phyloP scores from a whole-genome alignment of 2,113 vertebrate genomes.

The Bos javanicus region DNA sequence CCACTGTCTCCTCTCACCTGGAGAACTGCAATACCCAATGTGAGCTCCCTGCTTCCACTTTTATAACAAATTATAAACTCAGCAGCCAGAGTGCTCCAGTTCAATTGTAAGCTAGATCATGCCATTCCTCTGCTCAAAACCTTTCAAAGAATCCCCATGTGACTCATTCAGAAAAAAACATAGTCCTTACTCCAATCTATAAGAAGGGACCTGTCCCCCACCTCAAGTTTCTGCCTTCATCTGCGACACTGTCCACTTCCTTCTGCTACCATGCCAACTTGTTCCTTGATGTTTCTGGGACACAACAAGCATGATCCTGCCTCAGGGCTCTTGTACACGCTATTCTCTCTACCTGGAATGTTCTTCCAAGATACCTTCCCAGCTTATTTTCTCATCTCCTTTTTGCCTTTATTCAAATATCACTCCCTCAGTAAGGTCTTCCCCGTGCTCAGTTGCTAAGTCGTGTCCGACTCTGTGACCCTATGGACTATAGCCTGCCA shows the following conservation, averaged over 20 bases:
- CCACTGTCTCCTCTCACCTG: background rate
- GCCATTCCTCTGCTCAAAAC: background rate
- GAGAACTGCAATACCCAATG: background rate
- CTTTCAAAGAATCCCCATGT: background rate
- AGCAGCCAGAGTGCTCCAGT: background rate
- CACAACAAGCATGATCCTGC: background rate
- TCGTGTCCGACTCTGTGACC: background rate
- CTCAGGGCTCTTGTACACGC: background rate
- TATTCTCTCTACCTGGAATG: background rate
- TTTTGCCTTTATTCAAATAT: slow-evolving; percentile 15
- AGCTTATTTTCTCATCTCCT: background rate
- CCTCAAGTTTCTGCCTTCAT: background rate
- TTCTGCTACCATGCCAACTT: background rate
- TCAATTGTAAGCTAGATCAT: background rate
- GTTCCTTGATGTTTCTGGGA: background rate
- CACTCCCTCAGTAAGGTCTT: background rate
- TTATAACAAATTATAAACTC: background rate
- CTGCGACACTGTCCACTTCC: background rate
- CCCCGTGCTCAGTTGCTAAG: background rate
- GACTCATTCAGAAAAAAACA: background rate
- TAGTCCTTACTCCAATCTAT: background rate
- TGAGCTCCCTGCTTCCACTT: background rate
- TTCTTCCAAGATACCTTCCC: background rate
- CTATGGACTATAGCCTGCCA: background rate
- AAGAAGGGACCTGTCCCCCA: background rate